A percentile compares a stretch with the other conserved stretches of the same genome.
These are phyloP conservation scores for Melanotaenia trifasciata DNA, from an alignment of 2,797 vertebrate species.

Conservation along the genomic window DNA sequence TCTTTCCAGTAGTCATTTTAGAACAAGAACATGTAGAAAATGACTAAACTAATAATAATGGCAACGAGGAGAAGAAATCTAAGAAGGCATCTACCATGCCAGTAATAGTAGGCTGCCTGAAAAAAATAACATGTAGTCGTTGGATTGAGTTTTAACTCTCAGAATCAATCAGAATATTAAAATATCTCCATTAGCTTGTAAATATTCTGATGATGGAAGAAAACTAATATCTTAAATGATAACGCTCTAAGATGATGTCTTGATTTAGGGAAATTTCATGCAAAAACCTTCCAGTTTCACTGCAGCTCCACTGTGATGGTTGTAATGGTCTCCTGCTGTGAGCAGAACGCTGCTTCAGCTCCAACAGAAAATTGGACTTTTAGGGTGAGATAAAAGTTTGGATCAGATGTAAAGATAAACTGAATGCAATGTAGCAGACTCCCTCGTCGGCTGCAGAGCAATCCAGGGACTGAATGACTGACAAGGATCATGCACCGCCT, in stretches of 20 bases:
- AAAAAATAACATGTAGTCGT: background rate
- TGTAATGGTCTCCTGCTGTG: background rate
- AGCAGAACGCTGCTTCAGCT: background rate
- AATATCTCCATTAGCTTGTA: constrained; percentile 7
- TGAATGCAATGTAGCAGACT: constrained; percentile 21
- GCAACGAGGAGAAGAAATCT: background rate
- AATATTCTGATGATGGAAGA: constrained; percentile 14
- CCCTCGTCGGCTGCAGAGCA: constrained; percentile 17
- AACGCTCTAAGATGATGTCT: background rate
- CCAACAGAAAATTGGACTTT: constrained; percentile 1
- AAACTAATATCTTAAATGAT: background rate
- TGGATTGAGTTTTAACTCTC: background rate
- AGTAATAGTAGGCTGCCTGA: background rate
- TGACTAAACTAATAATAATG: too few relatives aligned
- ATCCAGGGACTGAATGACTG: constrained; percentile 52
- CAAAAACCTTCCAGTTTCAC: background rate
- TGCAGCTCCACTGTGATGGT: background rate
- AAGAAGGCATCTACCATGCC: constrained; percentile 3
- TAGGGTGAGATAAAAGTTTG: constrained; percentile 40
- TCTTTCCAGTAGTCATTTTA: background rate
- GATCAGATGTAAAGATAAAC: constrained; percentile 45
- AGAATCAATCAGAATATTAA: constrained; percentile 3
- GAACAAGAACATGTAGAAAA: too few relatives aligned
- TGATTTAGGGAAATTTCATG: background rate
- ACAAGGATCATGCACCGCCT: constrained; percentile 23